Evolutionary conservation across 2,888 invertebrate species (phyloP).

Genomic region (Diaprepes abbreviatus): DNA sequence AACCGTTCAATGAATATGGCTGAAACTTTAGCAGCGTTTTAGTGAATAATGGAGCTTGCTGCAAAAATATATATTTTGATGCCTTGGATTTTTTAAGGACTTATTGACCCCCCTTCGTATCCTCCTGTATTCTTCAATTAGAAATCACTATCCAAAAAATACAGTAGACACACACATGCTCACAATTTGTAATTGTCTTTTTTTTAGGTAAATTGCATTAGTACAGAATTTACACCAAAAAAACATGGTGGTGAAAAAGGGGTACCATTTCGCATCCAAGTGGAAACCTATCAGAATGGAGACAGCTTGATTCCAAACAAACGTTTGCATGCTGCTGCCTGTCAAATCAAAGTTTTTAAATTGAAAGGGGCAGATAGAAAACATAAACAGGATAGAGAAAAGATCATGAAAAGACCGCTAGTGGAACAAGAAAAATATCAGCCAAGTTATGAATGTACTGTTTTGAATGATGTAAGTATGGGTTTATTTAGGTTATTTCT

Average conservation of each 20-base stretch:
- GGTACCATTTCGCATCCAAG: conserved; percentile 95
- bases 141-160: no score
- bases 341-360: conserved; percentile 95
- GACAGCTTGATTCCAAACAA: conserved; percentile 68
- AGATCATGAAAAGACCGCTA: conserved; percentile 87
- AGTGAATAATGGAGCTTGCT: no score
- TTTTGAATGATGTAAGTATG: conserved; percentile 85
- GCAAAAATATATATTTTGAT: no score
- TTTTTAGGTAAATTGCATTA: conserved; percentile 91
- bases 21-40: no score
- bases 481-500: no score
- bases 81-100: no score
- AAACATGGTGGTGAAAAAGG: conserved; percentile 99
- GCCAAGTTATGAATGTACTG: conserved; percentile 95
- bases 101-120: no score
- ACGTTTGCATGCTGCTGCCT: conserved; percentile 93
- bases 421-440: conserved; percentile 93
- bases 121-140: no score
- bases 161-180: no score
- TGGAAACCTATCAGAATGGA: conserved; percentile 85
- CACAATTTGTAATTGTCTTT: no score
- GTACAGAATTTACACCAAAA: conserved; percentile 97
- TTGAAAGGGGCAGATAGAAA: conserved; percentile 97
- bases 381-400: conserved; percentile 96
- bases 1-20: no score